Evolutionary conservation across 1,140 invertebrate genomes (phyloP).

Genomic region (Macrostomum lignano): DNA sequence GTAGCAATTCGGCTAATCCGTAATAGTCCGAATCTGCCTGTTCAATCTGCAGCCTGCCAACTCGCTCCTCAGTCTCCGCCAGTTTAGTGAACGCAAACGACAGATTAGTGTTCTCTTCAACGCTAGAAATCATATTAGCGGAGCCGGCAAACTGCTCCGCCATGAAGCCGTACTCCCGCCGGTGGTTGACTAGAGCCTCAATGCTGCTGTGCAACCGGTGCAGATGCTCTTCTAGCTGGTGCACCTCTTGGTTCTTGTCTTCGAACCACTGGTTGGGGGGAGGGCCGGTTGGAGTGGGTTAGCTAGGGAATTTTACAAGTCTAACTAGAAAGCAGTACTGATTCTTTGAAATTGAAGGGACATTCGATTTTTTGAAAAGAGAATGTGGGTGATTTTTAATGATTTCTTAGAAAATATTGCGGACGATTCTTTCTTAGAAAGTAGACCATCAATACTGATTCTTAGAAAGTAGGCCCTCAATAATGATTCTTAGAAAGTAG

Average conservation of each 20-base stretch:
- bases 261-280: constrained; percentile 94
- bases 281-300: too few species aligned
- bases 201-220: constrained; percentile 56
- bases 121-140: constrained; percentile 60
- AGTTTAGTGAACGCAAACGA: constrained; percentile 66
- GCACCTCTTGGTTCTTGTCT: constrained; percentile 65
- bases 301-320: too few species aligned
- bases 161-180: constrained; percentile 39
- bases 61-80: constrained; percentile 62
- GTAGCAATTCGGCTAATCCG: constrained; percentile 61
- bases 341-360: too few species aligned
- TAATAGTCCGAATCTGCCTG: constrained; percentile 83
- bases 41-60: constrained; percentile 55
- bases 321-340: too few species aligned
- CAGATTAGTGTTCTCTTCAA: constrained; percentile 71
- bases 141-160: constrained; percentile 56
- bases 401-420: too few species aligned
- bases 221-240: constrained; percentile 60
- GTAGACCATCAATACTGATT: too few species aligned
- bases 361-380: too few species aligned
- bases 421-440: too few species aligned
- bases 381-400: too few species aligned
- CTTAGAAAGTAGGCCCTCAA: too few species aligned
- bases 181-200: constrained; percentile 52
- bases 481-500: too few species aligned